Evolutionary conservation across 2,113 vertebrate genomes (phyloP).

Genomic region (Phocoena sinus): DNA sequence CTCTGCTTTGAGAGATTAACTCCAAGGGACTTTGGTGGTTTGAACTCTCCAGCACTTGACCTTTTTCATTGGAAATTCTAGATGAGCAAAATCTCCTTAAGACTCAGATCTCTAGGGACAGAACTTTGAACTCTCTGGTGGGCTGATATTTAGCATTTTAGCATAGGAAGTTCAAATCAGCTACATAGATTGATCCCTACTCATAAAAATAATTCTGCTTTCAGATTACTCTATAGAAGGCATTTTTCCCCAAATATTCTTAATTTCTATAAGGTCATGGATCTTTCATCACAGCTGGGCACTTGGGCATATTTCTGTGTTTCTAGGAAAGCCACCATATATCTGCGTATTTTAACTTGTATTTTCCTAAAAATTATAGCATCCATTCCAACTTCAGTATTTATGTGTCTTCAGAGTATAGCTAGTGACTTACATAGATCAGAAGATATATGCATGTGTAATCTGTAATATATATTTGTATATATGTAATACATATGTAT

Average conservation of each 20-base stretch:
- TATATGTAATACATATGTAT: neutral
- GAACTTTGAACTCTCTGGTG: neutral
- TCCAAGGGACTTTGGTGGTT: neutral
- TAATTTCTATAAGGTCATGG: neutral
- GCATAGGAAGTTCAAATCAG: neutral
- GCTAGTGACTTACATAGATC: neutral
- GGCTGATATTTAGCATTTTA: neutral
- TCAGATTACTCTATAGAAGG: neutral
- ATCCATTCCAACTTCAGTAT: neutral
- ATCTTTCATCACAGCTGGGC: neutral
- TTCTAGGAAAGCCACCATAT: neutral
- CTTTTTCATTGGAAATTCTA: neutral
- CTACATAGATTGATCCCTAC: neutral
- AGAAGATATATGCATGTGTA: neutral
- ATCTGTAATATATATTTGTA: neutral
- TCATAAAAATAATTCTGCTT: neutral
- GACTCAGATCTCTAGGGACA: neutral
- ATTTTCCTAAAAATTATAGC: neutral
- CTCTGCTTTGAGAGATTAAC: neutral
- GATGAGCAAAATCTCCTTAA: neutral
- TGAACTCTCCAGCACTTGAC: neutral
- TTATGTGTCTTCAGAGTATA: slow-evolving; percentile 8
- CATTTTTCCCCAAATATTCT: neutral
- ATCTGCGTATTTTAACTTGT: neutral
- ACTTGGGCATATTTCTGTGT: neutral